These are phyloP conservation scores for Anoplolepis gracilipes DNA, from an alignment of 1,140 invertebrate genomes.

Conservation along the genomic window DNA sequence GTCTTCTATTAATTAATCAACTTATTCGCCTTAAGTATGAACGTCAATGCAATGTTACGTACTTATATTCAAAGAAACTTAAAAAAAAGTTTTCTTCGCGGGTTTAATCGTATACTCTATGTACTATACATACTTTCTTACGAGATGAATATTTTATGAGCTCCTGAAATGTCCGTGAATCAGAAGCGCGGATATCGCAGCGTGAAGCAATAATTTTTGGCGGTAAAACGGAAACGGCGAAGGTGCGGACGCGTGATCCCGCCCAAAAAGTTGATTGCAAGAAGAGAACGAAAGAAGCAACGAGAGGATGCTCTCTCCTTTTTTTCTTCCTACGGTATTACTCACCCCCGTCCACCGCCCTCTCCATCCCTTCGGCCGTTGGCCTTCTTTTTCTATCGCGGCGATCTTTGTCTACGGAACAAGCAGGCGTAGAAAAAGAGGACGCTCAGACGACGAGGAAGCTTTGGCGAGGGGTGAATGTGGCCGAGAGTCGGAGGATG, in stretches of 20 bases:
- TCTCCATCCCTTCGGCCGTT: background rate
- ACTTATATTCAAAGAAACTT: background rate
- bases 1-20: too few relatives aligned
- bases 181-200: background rate
- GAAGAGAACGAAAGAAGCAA: slow-evolving; percentile 74
- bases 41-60: too few relatives aligned
- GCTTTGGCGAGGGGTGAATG: slow-evolving; percentile 24
- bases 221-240: slow-evolving; percentile 29
- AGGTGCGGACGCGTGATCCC: slow-evolving; percentile 53
- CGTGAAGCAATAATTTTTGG: slow-evolving; percentile 33
- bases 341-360: slow-evolving; percentile 15
- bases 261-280: slow-evolving; percentile 73
- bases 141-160: slow-evolving; percentile 39
- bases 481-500: slow-evolving; percentile 47
- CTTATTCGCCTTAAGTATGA: too few relatives aligned
- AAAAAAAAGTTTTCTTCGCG: background rate
- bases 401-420: slow-evolving; percentile 73
- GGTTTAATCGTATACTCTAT: slow-evolving; percentile 2
- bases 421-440: slow-evolving; percentile 63
- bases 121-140: background rate
- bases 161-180: slow-evolving; percentile 8
- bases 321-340: slow-evolving; percentile 32
- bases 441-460: slow-evolving; percentile 50
- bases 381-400: slow-evolving; percentile 63
- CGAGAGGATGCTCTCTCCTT: slow-evolving; percentile 52